These are phyloP conservation scores for Melanotaenia pygmaea DNA, from an alignment of 2,797 vertebrate genomes.

Conservation along the genomic window DNA sequence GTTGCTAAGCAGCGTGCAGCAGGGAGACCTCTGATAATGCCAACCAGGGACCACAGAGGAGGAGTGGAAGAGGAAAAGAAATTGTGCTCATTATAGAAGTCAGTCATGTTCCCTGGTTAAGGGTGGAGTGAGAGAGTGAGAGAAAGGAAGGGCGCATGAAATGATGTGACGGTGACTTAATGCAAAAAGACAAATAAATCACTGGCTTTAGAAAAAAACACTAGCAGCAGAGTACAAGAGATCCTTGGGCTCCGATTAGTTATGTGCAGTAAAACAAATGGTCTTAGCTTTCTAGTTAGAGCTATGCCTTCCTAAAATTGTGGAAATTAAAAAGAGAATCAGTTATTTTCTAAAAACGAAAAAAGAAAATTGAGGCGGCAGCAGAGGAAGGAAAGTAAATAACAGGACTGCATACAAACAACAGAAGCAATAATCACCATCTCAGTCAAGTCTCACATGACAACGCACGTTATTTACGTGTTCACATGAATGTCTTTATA, in stretches of 20 bases:
- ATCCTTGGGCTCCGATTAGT: background rate
- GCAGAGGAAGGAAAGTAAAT: background rate
- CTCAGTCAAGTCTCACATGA: background rate
- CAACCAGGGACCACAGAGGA: conserved; percentile 31
- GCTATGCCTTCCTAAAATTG: background rate
- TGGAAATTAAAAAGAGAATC: background rate
- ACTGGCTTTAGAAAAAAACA: background rate
- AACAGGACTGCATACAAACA: background rate
- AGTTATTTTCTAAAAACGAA: background rate
- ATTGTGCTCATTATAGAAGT: conserved; percentile 21
- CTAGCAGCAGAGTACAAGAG: background rate
- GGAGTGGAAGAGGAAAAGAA: conserved; percentile 6
- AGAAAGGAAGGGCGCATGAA: background rate
- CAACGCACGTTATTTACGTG: background rate
- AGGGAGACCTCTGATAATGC: conserved; percentile 39
- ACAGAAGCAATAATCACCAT: background rate
- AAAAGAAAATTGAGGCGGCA: background rate
- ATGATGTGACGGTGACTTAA: conserved; percentile 13
- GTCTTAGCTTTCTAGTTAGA: too few species aligned
- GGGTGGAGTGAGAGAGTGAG: background rate
- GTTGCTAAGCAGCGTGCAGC: conserved; percentile 64
- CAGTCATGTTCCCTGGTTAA: conserved; percentile 32
- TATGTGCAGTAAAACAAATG: background rate
- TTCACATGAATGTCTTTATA: background rate
- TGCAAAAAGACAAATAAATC: conserved; percentile 10